phyloP scores from a whole-genome alignment of 2,888 invertebrate genomes.

The Perizoma flavofasciatum region DNA sequence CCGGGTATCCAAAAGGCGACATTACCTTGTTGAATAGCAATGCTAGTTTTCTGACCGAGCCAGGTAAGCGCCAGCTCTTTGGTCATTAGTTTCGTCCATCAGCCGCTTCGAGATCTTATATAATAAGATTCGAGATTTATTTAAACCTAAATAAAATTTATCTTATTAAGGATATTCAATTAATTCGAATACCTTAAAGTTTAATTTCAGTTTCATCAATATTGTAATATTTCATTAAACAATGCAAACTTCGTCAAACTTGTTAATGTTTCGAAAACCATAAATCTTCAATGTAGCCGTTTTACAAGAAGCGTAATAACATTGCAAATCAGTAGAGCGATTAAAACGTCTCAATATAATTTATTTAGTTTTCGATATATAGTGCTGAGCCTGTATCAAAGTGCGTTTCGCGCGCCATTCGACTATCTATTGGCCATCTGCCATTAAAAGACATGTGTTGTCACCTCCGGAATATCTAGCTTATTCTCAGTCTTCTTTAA shows the following conservation, averaged over 20 bases:
- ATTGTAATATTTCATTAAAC: neutral
- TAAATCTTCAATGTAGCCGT: conserved; percentile 19
- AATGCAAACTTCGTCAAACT: neutral
- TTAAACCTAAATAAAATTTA: too few species aligned
- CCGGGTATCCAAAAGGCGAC: too few species aligned
- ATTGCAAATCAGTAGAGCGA: conserved; percentile 4
- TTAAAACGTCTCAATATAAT: conserved; percentile 20
- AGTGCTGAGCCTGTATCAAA: conserved; percentile 37
- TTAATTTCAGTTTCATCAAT: neutral
- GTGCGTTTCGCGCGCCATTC: conserved; percentile 39
- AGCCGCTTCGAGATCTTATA: too few species aligned
- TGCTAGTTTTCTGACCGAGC: too few species aligned
- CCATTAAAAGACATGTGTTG: conserved; percentile 46
- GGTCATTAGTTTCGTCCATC: too few species aligned
- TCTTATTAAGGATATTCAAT: too few species aligned
- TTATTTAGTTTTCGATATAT: conserved; percentile 20
- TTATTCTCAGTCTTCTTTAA: conserved; percentile 44
- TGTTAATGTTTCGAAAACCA: conserved; percentile 11
- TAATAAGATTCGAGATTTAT: too few species aligned
- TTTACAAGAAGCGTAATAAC: conserved; percentile 12
- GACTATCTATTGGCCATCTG: conserved; percentile 45
- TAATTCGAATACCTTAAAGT: too few species aligned
- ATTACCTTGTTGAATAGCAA: too few species aligned
- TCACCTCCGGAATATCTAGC: conserved; percentile 48
- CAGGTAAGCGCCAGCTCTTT: too few species aligned